Base-by-base conservation (phyloP, 1,140 invertebrate species). In the Lordiphosa mommai region DNA sequence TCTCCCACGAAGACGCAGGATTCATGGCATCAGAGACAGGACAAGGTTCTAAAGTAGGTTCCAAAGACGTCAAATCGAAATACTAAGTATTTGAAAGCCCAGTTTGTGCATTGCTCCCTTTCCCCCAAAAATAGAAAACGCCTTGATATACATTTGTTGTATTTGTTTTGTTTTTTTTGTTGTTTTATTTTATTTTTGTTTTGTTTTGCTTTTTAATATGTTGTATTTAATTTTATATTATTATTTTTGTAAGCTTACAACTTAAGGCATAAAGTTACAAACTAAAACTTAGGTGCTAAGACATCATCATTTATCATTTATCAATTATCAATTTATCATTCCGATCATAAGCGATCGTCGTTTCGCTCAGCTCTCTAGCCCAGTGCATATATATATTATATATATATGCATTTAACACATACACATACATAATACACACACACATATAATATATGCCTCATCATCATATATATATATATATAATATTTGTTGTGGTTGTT, bases 231-330 rank as follows among this genome's bases (percentile, higher is more conserved):
- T 70, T 70, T 77, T 56, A 86, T 73, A 70, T 71, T 72, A 72
- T 70, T 70, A 72, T 80, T 85, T 58, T 72, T 80, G 57, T 86
- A 86, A 86, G 82, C 82, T 86, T 86, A 86, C 72, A 86, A 86
- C 82, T 86, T 86, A 86, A 86, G 74, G 82, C 82, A 70, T 84
- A 82, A 86, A 65, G 69, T 77, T 86, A 86, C 72, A 63, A 76
- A 86, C 82, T 86, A 86, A 77, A 77, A 82, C 82, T 86, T 82
- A 86, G 29, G 48, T 53, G 49, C 72, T 86, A 77, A 49, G 72
- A 27, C 23, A 27, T 27, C 63, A 74, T 85, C 66, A 52, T 79
- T 38, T 71, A 61, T 55, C 43, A 32, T 61, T 50, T 59, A 61
- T 84, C 58, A 58, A 73, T 66, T 61, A 63, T 67, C 60, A 60